These are phyloP conservation scores for Xylocampa areola DNA, from an alignment of 2,888 invertebrate species.

Conservation along the genomic window DNA sequence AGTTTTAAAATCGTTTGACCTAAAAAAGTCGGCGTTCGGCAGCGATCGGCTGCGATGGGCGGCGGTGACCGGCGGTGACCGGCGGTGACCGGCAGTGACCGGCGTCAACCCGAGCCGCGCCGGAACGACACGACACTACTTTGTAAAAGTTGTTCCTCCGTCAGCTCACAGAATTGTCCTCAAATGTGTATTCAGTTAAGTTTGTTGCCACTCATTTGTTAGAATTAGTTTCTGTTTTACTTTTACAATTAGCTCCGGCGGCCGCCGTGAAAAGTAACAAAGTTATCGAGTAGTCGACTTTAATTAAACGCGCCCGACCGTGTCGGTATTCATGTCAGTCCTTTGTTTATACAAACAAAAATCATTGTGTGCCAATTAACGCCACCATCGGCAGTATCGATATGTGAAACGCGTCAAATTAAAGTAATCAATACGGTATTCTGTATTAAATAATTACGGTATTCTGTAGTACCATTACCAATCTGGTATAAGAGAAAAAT, in stretches of 20 bases:
- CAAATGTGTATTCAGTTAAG: slow-evolving; percentile 37
- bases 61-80: slow-evolving; percentile 3
- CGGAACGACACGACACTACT: slow-evolving; percentile 6
- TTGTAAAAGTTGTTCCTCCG: slow-evolving; percentile 14
- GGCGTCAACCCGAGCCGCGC: not conserved
- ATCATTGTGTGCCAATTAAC: not conserved
- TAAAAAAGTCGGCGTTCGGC: slow-evolving; percentile 49
- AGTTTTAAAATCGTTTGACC: slow-evolving; percentile 73
- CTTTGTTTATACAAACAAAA: slow-evolving; percentile 1
- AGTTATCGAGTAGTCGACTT: slow-evolving; percentile 2
- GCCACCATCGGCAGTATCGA: slow-evolving; percentile 3
- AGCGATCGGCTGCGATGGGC: slow-evolving; percentile 15
- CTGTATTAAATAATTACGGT: slow-evolving; percentile 3
- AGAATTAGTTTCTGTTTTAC: slow-evolving; percentile 24
- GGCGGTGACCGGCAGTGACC: slow-evolving; percentile 12
- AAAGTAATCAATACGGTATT: slow-evolving; percentile 2
- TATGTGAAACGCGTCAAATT: not conserved
- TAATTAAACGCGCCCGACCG: slow-evolving; percentile 1
- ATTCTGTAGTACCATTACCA: not conserved
- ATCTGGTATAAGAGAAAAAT: slow-evolving; percentile 9
- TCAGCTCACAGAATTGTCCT: slow-evolving; percentile 21
- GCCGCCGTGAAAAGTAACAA: not conserved
- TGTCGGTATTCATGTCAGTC: not conserved
- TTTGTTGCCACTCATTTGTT: slow-evolving; percentile 25
- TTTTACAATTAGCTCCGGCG: slow-evolving; percentile 9